Conservation (phyloP, 2,797 vertebrate genomes). For the Sebastes minor region DNA sequence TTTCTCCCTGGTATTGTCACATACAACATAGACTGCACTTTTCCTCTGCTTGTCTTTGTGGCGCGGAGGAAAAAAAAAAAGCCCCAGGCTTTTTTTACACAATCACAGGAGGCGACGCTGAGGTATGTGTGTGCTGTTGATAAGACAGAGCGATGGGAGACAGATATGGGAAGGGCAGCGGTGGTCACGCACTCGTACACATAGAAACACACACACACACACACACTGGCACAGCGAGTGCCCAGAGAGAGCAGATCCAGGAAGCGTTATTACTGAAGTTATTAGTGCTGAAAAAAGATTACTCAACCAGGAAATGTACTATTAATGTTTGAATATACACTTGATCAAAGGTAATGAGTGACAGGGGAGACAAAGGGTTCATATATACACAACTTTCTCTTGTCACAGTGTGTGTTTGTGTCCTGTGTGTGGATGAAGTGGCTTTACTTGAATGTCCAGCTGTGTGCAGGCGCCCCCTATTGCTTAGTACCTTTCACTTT, state of each 20-base stretch:
- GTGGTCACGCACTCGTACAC: slow-evolving; percentile 58
- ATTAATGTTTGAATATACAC: slow-evolving; percentile 47
- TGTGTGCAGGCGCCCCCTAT: slow-evolving; percentile 88
- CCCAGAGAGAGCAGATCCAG: slow-evolving; percentile 30
- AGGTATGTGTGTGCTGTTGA: slow-evolving; percentile 78
- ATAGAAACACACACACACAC: background rate
- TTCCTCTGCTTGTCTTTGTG: slow-evolving; percentile 77
- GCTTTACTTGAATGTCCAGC: slow-evolving; percentile 58
- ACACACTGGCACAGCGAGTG: slow-evolving; percentile 35
- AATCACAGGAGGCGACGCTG: slow-evolving; percentile 84
- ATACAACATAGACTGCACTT: slow-evolving; percentile 70
- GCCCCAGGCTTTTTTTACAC: slow-evolving; percentile 73
- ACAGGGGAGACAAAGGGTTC: slow-evolving; percentile 24
- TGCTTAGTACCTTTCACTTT: slow-evolving; percentile 65
- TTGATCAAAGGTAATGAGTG: slow-evolving; percentile 39
- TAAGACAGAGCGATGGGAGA: slow-evolving; percentile 79
- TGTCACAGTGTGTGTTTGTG: slow-evolving; percentile 30
- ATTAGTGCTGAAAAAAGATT: slow-evolving; percentile 17
- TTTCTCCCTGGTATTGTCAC: slow-evolving; percentile 75
- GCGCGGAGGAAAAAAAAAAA: slow-evolving; percentile 56
- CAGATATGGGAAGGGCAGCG: slow-evolving; percentile 76
- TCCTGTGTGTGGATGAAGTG: slow-evolving; percentile 25
- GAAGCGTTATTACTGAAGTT: slow-evolving; percentile 18
- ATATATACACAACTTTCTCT: slow-evolving; percentile 19
- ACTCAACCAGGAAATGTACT: slow-evolving; percentile 23